A percentile compares a stretch with the other conserved stretches of the same genome.
Conservation (phyloP, 1,140 invertebrate species). For the Neodiprion lecontei region DNA sequence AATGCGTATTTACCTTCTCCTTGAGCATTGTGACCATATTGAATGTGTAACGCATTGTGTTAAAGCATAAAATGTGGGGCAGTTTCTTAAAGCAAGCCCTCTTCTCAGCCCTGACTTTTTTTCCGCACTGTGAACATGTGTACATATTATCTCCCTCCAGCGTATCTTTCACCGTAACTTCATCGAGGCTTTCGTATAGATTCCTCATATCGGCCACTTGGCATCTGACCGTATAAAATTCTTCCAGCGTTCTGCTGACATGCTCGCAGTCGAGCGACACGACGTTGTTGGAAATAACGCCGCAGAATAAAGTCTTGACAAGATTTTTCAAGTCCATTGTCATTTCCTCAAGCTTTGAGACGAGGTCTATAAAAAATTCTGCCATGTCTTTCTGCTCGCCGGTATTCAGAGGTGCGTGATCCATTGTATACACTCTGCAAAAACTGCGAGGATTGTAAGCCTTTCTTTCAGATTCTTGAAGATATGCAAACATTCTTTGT, state of each 20-base stretch:
- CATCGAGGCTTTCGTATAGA: slow-evolving; percentile 92
- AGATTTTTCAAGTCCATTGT: slow-evolving; percentile 87
- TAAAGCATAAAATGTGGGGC: slow-evolving; percentile 93
- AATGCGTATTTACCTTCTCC: slow-evolving; percentile 97
- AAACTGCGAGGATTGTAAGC: slow-evolving; percentile 95
- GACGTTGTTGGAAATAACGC: slow-evolving; percentile 92
- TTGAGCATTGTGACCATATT: slow-evolving; percentile 98
- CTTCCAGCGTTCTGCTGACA: slow-evolving; percentile 91
- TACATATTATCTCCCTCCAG: slow-evolving; percentile 98
- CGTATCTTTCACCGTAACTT: slow-evolving; percentile 96
- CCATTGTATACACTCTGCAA: slow-evolving; percentile 97
- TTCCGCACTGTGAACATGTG: slow-evolving; percentile 93
- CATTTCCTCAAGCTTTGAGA: slow-evolving; percentile 96
- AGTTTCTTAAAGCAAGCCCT: slow-evolving; percentile 93
- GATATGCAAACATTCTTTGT: slow-evolving; percentile 94
- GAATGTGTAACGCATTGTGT: slow-evolving; percentile 98
- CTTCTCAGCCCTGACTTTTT: slow-evolving; percentile 94
- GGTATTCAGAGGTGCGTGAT: slow-evolving; percentile 93
- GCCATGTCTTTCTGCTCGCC: slow-evolving; percentile 99
- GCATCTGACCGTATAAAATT: slow-evolving; percentile 95
- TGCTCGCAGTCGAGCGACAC: slow-evolving; percentile 94
- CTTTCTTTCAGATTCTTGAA: slow-evolving; percentile 92
- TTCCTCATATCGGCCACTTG: slow-evolving; percentile 97
- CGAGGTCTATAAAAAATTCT: slow-evolving; percentile 96
- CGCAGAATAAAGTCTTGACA: slow-evolving; percentile 92